Evolutionary conservation across 1,140 invertebrate species (phyloP), one percentile per base, ranked within the genome.

Genomic region (Heterodera carotae): DNA sequence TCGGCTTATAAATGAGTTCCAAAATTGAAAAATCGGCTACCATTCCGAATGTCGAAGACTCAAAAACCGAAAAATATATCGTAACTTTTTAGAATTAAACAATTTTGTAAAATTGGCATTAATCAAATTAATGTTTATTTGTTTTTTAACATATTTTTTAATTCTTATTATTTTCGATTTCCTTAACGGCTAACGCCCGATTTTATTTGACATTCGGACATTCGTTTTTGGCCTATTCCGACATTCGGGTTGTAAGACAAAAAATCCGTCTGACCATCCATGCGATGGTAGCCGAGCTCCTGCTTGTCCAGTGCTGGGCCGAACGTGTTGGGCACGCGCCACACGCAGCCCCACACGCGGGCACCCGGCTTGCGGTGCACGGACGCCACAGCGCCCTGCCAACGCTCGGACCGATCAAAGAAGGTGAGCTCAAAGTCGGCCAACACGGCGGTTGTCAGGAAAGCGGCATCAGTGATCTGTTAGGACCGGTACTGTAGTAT

Each of bases 381-480:
- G 15, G 83, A 86, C 27, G 84, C 83, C 7, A 86, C 25, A 12
- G 84, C 83, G n/a, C 83, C 83, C 7, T 75, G 73, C 83, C 83
- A 84, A 34, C 83, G 69, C 6, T 33, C 15, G 6, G 81, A 75
- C 15, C 73, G 18, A 62, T 84, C 83, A 53, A 76, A 86, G 43
- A 84, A 84, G 6, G 36, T 36, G 4, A 84, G 34, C 66, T 84
- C 75, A 53, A 77, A 84, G 34, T 73, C 60, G 22, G 77, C 64
- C 29, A 84, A 43, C 5, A 33, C 27, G 4, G 81, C 83, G 22
- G 68, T 43, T 5, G 69, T 64, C 53, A 79, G 60, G 62, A 84
- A 84, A 48, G 27, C 39, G 33, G 83, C 83, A 39, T 72, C 84
- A n/a, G 67, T 76, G 31, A 82, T 76, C 83, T 84, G 25, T 34